phyloP scores from a whole-genome alignment of 2,888 invertebrate genomes.

The Harpalus rubripes region DNA sequence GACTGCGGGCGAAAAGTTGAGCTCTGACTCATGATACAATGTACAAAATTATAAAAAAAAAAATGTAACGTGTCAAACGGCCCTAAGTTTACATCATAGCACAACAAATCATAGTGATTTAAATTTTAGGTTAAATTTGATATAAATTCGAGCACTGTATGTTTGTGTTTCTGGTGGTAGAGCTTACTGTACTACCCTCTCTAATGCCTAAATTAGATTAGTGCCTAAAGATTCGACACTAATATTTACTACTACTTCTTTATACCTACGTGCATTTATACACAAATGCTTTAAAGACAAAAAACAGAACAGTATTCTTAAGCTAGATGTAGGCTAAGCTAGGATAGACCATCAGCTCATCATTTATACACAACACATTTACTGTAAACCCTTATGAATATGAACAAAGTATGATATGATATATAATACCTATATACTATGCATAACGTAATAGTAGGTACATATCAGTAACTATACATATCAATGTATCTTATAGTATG shows the following conservation, averaged over 20 bases:
- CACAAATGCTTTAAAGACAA: constrained; percentile 65
- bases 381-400: constrained; percentile 56
- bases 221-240: constrained; percentile 67
- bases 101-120: too few relatives aligned
- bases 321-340: constrained; percentile 67
- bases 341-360: constrained; percentile 54
- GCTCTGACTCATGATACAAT: too few relatives aligned
- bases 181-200: constrained; percentile 67
- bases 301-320: constrained; percentile 66
- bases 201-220: constrained; percentile 67
- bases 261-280: constrained; percentile 65
- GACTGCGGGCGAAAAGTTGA: too few relatives aligned
- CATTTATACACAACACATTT: constrained; percentile 49
- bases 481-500: constrained; percentile 64
- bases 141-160: constrained; percentile 24
- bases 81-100: too few relatives aligned
- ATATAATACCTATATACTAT: constrained; percentile 21
- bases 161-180: constrained; percentile 48
- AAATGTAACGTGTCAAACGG: too few relatives aligned
- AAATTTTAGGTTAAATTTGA: too few relatives aligned
- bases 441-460: constrained; percentile 29
- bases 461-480: constrained; percentile 61
- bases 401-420: constrained; percentile 33
- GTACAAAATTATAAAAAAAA: too few relatives aligned
- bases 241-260: constrained; percentile 66